Evolutionary conservation across 2,113 vertebrate genomes (phyloP).

Genomic region (Platichthys flesus): DNA sequence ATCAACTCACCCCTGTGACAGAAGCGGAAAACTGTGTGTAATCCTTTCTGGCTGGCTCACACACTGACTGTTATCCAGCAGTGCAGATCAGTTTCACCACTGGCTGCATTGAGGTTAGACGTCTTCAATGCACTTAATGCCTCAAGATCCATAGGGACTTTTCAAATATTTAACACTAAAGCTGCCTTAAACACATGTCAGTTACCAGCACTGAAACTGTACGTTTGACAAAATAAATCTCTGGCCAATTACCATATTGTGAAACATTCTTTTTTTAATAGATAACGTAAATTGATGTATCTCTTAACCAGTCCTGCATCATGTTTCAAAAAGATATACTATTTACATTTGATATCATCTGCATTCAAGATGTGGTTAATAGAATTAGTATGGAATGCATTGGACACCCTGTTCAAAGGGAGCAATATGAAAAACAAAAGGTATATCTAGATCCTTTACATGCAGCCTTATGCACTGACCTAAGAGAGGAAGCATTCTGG

Average conservation of each 20-base stretch:
- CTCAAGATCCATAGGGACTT: slow-evolving; percentile 33
- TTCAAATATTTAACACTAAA: slow-evolving; percentile 40
- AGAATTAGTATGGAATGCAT: slow-evolving; percentile 33
- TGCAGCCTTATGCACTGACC: slow-evolving; percentile 27
- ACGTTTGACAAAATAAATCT: background rate
- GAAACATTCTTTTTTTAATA: slow-evolving; percentile 32
- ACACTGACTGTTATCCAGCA: slow-evolving; percentile 33
- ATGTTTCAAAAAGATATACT: slow-evolving; percentile 12
- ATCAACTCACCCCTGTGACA: slow-evolving; percentile 49
- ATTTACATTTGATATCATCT: slow-evolving; percentile 48
- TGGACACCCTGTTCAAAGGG: slow-evolving; percentile 12
- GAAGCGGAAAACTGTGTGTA: slow-evolving; percentile 22
- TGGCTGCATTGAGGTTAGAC: slow-evolving; percentile 24
- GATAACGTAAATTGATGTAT: slow-evolving; percentile 8
- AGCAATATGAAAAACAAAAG: slow-evolving; percentile 24
- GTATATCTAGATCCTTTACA: background rate
- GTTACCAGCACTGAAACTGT: slow-evolving; percentile 2
- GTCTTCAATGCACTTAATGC: slow-evolving; percentile 35
- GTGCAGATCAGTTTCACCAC: slow-evolving; percentile 51
- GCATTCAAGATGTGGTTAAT: slow-evolving; percentile 59
- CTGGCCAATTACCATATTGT: slow-evolving; percentile 12
- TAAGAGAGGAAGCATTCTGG: slow-evolving; percentile 21
- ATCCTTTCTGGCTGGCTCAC: slow-evolving; percentile 50
- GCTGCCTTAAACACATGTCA: slow-evolving; percentile 47
- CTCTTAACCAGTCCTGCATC: slow-evolving; percentile 7